A percentile compares a stretch with the other conserved stretches of the same genome.
These are phyloP conservation scores for Melanotaenia parkinsoni DNA, from an alignment of 2,797 vertebrate genomes.

Conservation along the genomic window DNA sequence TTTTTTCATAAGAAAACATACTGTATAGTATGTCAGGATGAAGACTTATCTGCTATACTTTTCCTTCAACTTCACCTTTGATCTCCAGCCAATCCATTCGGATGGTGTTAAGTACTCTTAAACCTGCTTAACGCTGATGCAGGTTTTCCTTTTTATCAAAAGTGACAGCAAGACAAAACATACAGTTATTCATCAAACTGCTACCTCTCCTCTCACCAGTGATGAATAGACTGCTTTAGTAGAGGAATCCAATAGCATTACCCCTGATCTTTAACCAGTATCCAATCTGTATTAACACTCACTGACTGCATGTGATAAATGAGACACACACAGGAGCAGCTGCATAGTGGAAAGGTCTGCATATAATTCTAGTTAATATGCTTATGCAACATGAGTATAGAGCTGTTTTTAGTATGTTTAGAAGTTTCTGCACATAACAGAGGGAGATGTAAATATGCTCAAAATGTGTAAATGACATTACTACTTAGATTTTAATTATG, in stretches of 20 bases:
- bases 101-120: conserved; percentile 37
- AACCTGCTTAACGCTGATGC: conserved; percentile 49
- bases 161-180: conserved; percentile 48
- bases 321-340: not conserved
- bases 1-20: not conserved
- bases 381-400: too few species aligned
- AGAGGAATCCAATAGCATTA: conserved; percentile 16
- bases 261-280: conserved; percentile 40
- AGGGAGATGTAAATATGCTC: not conserved
- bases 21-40: conserved; percentile 3
- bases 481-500: not conserved
- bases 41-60: conserved; percentile 24
- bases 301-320: not conserved
- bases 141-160: conserved; percentile 54
- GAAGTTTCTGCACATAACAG: not conserved
- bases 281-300: conserved; percentile 36
- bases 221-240: conserved; percentile 43
- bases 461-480: not conserved
- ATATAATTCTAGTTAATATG: not conserved
- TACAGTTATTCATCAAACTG: conserved; percentile 50
- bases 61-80: conserved; percentile 47
- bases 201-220: conserved; percentile 26
- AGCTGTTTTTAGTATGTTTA: not conserved
- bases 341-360: not conserved
- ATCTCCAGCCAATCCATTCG: conserved; percentile 42